These are phyloP conservation scores for Pampusana beccarii DNA, from an alignment of 2,113 vertebrate genomes.

Conservation along the genomic window DNA sequence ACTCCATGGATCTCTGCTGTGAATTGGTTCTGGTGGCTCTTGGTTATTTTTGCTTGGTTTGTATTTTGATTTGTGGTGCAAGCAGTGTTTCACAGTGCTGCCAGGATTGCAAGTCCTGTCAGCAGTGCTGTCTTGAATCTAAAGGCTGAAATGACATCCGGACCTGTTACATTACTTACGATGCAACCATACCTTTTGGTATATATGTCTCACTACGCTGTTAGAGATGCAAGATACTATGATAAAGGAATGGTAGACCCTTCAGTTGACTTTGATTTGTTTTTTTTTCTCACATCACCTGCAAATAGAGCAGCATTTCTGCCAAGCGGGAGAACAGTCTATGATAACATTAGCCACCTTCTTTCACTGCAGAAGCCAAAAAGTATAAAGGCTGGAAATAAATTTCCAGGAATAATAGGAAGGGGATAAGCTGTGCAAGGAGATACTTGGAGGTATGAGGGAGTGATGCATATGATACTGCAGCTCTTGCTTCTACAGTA, in stretches of 20 bases:
- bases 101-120: neutral
- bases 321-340: neutral
- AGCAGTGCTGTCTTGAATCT: neutral
- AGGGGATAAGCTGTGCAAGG: neutral
- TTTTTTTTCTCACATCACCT: neutral
- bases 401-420: neutral
- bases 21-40: neutral
- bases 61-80: neutral
- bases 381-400: neutral
- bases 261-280: neutral
- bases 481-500: neutral
- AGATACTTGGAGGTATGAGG: neutral
- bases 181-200: neutral
- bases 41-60: neutral
- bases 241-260: neutral
- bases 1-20: neutral
- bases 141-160: neutral
- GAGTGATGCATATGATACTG: neutral
- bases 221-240: neutral
- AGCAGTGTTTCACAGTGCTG: neutral
- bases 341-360: neutral
- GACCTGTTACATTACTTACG: neutral
- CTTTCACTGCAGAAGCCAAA: neutral
- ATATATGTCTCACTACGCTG: neutral
- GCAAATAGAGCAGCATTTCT: neutral